These are phyloP conservation scores for Marronus borbonicus DNA, from an alignment of 2,888 invertebrate genomes.

Conservation along the genomic window DNA sequence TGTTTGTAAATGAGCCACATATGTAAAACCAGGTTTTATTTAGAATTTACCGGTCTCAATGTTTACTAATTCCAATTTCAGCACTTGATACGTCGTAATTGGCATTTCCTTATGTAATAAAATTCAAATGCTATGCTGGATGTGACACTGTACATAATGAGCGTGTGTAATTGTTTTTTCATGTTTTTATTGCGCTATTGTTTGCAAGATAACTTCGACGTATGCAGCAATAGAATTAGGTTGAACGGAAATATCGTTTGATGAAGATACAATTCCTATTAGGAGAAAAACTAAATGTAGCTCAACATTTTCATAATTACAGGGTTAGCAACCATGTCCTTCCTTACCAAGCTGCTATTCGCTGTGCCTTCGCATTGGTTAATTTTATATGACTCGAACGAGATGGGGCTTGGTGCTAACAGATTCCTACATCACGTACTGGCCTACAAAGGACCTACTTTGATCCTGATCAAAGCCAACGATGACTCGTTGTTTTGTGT, in stretches of 20 bases:
- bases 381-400: slow-evolving; percentile 85
- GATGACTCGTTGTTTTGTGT: slow-evolving; percentile 81
- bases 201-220: no score
- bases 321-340: slow-evolving; percentile 67
- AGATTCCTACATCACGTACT: slow-evolving; percentile 89
- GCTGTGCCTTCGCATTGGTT: slow-evolving; percentile 88
- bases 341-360: slow-evolving; percentile 78
- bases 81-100: no score
- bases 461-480: slow-evolving; percentile 75
- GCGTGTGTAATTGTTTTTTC: no score
- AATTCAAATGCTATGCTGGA: no score
- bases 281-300: background rate
- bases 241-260: no score
- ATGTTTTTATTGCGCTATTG: background rate
- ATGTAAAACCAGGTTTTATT: no score
- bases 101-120: no score
- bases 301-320: slow-evolving; percentile 35
- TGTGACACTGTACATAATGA: no score
- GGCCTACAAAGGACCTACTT: slow-evolving; percentile 81
- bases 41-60: no score
- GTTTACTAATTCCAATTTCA: no score
- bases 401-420: slow-evolving; percentile 91
- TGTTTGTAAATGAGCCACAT: no score
- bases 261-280: background rate
- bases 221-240: no score